phyloP scores from a whole-genome alignment of 2,888 invertebrate species.

The Cataglyphis cursor region DNA sequence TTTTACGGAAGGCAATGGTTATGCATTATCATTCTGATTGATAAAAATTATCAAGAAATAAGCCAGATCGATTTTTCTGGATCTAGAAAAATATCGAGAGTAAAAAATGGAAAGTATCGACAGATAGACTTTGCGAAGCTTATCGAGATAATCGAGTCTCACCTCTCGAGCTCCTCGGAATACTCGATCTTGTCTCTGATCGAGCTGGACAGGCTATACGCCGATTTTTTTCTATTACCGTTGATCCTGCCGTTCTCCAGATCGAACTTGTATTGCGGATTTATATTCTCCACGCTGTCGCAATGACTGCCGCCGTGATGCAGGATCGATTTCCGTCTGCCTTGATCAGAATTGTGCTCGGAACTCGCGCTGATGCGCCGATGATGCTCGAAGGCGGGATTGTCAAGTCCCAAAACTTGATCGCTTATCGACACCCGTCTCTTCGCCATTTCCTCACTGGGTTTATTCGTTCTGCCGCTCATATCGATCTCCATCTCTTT shows the following conservation, averaged over 20 bases:
- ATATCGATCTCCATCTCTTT: slow-evolving; percentile 76
- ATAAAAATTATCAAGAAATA: neutral
- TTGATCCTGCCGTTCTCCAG: slow-evolving; percentile 82
- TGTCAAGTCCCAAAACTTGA: slow-evolving; percentile 83
- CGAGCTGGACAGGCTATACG: slow-evolving; percentile 84
- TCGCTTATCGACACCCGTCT: slow-evolving; percentile 85
- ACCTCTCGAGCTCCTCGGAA: slow-evolving; percentile 83
- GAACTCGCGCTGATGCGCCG: slow-evolving; percentile 82
- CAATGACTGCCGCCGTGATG: slow-evolving; percentile 80
- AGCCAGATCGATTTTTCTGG: neutral
- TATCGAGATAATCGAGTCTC: slow-evolving; percentile 57
- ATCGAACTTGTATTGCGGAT: slow-evolving; percentile 82
- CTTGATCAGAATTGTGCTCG: slow-evolving; percentile 80
- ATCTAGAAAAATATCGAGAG: slow-evolving; percentile 42
- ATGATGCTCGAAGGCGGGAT: slow-evolving; percentile 83
- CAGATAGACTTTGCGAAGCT: neutral
- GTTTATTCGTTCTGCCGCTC: slow-evolving; percentile 63
- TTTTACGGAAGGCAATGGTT: neutral
- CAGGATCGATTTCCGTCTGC: slow-evolving; percentile 83
- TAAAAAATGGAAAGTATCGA: neutral
- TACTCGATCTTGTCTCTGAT: slow-evolving; percentile 86
- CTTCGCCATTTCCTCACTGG: slow-evolving; percentile 74
- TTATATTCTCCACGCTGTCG: slow-evolving; percentile 83
- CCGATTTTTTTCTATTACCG: slow-evolving; percentile 83
- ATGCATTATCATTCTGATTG: neutral